Conservation (phyloP, 1,140 invertebrate species). For the Neuroterus valhalla region DNA sequence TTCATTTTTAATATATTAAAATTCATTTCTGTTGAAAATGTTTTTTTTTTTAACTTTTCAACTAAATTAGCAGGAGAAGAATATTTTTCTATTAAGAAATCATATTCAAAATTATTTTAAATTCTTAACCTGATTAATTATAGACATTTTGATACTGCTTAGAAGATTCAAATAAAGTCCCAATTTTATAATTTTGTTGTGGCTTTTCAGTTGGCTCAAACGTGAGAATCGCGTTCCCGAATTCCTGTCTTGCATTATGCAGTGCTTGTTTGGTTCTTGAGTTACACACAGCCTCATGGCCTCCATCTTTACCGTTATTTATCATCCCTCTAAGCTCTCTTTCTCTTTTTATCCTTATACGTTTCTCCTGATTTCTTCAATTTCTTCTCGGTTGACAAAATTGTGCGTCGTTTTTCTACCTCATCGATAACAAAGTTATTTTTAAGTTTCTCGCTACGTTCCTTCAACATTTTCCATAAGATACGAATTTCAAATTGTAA, state of each 20-base stretch:
- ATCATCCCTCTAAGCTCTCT: constrained; percentile 34
- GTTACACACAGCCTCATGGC: constrained; percentile 67
- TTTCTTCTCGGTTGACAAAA: constrained; percentile 35
- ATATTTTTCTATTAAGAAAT: too few species aligned
- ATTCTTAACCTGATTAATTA: not conserved
- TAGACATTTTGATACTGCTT: not conserved
- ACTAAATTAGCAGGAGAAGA: too few species aligned
- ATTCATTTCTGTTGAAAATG: too few species aligned
- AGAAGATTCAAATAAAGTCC: constrained; percentile 8
- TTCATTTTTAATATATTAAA: not conserved
- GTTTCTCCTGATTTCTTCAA: constrained; percentile 40
- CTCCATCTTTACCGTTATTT: constrained; percentile 55
- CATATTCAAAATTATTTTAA: not conserved
- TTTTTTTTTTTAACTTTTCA: too few species aligned
- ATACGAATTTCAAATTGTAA: too few species aligned
- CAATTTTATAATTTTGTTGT: constrained; percentile 38
- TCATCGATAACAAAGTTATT: constrained; percentile 46
- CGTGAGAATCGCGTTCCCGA: constrained; percentile 38
- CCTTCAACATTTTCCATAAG: constrained; percentile 36
- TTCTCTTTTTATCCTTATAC: constrained; percentile 35
- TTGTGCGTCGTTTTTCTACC: constrained; percentile 23
- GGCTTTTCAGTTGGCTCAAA: constrained; percentile 38
- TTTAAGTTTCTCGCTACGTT: constrained; percentile 53
- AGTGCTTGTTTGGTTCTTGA: constrained; percentile 33
- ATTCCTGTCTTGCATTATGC: constrained; percentile 43